Evolutionary conservation across 2,113 vertebrate genomes (phyloP).

Genomic region (Limnothrissa miodon): DNA sequence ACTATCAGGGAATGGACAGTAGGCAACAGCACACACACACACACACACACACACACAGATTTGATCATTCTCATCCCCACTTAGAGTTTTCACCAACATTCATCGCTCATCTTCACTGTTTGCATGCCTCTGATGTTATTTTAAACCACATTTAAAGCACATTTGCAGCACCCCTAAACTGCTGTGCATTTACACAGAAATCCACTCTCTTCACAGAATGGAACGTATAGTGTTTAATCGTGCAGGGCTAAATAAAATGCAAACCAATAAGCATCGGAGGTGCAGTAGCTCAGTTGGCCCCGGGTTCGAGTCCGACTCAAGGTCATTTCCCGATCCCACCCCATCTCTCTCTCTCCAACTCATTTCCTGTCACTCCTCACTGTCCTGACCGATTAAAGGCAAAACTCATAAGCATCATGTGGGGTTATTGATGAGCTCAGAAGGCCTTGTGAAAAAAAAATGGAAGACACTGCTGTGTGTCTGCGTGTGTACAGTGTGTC

Average conservation of each 20-base stretch:
- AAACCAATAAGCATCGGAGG: not conserved
- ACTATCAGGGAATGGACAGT: not conserved
- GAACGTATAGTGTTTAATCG: not conserved
- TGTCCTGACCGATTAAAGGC: no score
- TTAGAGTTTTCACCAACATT: not conserved
- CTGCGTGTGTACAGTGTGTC: not conserved
- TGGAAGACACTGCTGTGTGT: no score
- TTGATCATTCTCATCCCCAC: not conserved
- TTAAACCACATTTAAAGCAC: not conserved
- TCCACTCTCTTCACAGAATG: not conserved
- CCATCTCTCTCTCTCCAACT: no score
- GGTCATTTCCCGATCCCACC: no score
- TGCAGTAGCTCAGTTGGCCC: no score
- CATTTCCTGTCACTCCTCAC: no score
- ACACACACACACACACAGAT: not conserved
- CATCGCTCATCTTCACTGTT: not conserved
- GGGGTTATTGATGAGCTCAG: no score
- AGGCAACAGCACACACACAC: not conserved
- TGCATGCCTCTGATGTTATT: not conserved
- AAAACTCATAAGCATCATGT: no score
- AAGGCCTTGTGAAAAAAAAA: no score
- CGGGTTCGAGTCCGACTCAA: no score
- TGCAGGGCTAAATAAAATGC: not conserved
- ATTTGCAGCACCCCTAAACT: no score
- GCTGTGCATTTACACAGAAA: not conserved